Conservation (phyloP, 2,888 invertebrate genomes). For the Pristionchus entomophagus region DNA sequence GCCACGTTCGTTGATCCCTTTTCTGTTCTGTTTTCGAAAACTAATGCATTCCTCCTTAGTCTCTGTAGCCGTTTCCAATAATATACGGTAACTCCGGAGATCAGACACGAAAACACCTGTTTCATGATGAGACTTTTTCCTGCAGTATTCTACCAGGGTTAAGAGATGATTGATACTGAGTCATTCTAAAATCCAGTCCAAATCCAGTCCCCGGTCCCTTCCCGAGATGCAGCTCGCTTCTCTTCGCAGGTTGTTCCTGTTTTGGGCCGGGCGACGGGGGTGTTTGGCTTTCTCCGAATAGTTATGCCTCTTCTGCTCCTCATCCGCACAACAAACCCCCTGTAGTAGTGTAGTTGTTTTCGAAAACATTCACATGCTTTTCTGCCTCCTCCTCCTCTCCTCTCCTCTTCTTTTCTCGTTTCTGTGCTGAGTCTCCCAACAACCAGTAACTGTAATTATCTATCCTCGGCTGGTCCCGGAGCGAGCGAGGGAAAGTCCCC, state of each 20-base stretch:
- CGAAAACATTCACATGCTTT: slow-evolving; percentile 41
- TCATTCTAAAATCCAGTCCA: too few relatives aligned
- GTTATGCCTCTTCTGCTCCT: slow-evolving; percentile 18
- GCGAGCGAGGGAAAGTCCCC: background rate
- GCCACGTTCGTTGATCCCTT: background rate
- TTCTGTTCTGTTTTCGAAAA: background rate
- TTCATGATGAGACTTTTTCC: too few relatives aligned
- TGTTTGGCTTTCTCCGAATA: slow-evolving; percentile 39
- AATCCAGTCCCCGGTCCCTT: too few relatives aligned
- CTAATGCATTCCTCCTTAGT: background rate
- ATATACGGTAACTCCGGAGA: background rate
- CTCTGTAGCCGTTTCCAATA: background rate
- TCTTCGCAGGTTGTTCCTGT: slow-evolving; percentile 21
- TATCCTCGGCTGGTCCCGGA: background rate
- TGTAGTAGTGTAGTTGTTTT: slow-evolving; percentile 39
- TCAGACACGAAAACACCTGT: too few relatives aligned
- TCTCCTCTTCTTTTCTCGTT: slow-evolving; percentile 5
- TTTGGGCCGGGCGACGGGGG: background rate
- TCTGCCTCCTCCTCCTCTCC: background rate
- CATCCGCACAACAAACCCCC: background rate
- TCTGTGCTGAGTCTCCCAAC: background rate
- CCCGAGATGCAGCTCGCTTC: too few relatives aligned
- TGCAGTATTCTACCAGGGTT: too few relatives aligned
- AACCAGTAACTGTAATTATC: slow-evolving; percentile 35
- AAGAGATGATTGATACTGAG: too few relatives aligned